phyloP scores from a whole-genome alignment of 2,113 vertebrate genomes.

The Pseudorasbora parva region DNA sequence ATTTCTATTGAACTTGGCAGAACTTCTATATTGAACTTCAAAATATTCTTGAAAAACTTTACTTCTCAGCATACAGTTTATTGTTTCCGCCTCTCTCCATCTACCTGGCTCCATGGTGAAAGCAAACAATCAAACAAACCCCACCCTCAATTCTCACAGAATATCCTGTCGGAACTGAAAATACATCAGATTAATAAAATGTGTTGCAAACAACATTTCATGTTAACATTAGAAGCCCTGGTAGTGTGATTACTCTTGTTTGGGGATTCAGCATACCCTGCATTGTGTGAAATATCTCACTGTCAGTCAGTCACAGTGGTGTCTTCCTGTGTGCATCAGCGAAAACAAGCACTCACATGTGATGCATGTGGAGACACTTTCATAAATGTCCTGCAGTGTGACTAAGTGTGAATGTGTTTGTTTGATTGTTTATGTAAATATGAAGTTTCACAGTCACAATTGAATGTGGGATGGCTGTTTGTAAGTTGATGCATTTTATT shows the following conservation, averaged over 20 bases:
- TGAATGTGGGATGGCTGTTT: conserved; percentile 6
- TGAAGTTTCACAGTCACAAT: not conserved
- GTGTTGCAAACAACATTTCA: not conserved
- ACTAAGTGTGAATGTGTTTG: conserved; percentile 8
- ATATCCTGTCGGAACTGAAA: not conserved
- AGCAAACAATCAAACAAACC: not conserved
- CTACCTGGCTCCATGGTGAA: not conserved
- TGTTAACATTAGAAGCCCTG: not conserved
- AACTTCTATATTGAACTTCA: not conserved
- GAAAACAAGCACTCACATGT: conserved; percentile 22
- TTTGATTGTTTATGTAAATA: conserved; percentile 31
- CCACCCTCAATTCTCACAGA: not conserved
- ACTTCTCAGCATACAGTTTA: not conserved
- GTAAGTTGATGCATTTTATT: not conserved
- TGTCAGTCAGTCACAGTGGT: conserved; percentile 4
- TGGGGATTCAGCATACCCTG: not conserved
- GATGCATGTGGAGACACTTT: conserved; percentile 17
- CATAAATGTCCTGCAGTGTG: conserved; percentile 25
- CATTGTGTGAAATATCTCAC: conserved; percentile 23
- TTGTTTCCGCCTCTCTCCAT: not conserved
- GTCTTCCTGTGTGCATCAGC: conserved; percentile 25
- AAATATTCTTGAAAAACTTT: not conserved
- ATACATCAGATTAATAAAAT: not conserved
- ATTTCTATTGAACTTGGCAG: not conserved
- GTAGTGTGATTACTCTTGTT: conserved; percentile 7